These are phyloP conservation scores for Eulemur rubriventer DNA, from an alignment of 2,797 vertebrate species.

Conservation along the genomic window DNA sequence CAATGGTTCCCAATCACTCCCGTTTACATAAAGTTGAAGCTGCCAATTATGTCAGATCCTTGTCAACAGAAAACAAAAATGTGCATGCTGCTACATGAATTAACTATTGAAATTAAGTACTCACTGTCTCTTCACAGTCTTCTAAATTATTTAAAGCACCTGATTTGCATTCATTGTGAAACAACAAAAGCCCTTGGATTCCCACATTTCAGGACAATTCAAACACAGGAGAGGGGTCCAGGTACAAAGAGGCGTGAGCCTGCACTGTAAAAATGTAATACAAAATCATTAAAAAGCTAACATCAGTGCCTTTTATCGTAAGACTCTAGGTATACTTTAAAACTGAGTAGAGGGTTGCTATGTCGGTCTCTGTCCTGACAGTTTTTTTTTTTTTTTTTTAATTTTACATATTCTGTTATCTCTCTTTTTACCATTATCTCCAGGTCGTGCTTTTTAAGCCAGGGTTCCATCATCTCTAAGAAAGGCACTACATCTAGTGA, in stretches of 20 bases:
- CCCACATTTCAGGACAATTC: background rate
- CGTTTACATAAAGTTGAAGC: background rate
- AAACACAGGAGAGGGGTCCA: background rate
- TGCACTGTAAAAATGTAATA: background rate
- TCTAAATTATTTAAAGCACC: constrained; percentile 50
- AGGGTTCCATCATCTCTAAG: background rate
- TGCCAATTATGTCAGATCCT: constrained; percentile 21
- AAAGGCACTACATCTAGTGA: background rate
- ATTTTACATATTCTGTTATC: background rate
- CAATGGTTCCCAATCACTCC: background rate
- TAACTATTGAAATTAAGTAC: constrained; percentile 56
- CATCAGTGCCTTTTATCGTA: background rate
- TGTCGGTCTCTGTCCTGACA: background rate
- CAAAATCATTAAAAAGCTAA: background rate
- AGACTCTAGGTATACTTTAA: background rate
- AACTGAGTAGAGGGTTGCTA: background rate
- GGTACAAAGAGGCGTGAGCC: background rate
- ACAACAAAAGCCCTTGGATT: background rate
- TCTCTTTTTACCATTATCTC: background rate
- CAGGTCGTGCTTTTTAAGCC: background rate
- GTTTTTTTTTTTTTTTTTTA: background rate
- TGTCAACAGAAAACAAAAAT: constrained; percentile 56
- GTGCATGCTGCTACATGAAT: background rate
- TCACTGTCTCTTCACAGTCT: background rate
- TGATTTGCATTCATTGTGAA: constrained; percentile 19